These are phyloP conservation scores for Thymelicus acteon DNA, from an alignment of 2,888 invertebrate genomes.

Conservation along the genomic window DNA sequence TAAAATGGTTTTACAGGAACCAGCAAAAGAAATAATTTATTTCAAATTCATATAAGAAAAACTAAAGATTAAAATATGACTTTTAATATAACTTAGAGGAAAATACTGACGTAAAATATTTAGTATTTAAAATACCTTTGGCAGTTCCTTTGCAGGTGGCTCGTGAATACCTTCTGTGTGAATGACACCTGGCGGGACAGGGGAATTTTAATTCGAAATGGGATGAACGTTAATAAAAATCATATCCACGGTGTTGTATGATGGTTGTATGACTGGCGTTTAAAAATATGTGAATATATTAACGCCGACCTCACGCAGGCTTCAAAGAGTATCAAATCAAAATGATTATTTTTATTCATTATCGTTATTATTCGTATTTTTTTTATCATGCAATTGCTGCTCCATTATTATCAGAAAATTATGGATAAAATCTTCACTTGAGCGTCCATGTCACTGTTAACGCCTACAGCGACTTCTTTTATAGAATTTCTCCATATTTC, in stretches of 20 bases:
- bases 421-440: constrained; percentile 4
- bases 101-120: no score
- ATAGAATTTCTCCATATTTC: constrained; percentile 42
- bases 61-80: no score
- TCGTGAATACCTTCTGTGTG: constrained; percentile 63
- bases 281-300: no score
- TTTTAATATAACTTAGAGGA: no score
- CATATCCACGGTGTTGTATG: constrained; percentile 60
- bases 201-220: constrained; percentile 52
- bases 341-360: constrained; percentile 34
- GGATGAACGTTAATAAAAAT: constrained; percentile 66
- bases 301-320: constrained; percentile 42
- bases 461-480: constrained; percentile 16
- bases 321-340: constrained; percentile 55
- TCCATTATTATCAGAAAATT: background rate
- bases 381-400: constrained; percentile 12
- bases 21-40: no score
- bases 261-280: no score
- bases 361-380: background rate
- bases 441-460: background rate
- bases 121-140: constrained; percentile 48
- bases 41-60: no score
- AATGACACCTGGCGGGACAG: constrained; percentile 58
- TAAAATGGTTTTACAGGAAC: no score
- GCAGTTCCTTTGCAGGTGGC: constrained; percentile 52